Conservation (phyloP, 2,888 invertebrate species). For the Tachystola acroxantha region DNA sequence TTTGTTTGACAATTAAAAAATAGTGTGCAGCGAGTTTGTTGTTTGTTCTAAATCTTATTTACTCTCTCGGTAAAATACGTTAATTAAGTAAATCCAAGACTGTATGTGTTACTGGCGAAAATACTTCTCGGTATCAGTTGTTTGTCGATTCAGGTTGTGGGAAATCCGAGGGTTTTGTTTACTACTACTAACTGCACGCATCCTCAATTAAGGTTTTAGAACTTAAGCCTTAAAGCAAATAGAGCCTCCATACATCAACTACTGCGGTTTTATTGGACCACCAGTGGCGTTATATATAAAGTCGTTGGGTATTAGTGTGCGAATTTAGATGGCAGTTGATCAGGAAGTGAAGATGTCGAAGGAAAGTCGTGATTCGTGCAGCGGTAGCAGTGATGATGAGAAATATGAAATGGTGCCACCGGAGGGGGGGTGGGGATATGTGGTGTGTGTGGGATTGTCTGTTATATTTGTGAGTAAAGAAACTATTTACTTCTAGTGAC, state of each 20-base stretch:
- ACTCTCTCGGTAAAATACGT: not conserved
- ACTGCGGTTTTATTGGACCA: conserved; percentile 46
- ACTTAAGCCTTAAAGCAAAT: conserved; percentile 47
- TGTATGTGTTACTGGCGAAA: conserved; percentile 7
- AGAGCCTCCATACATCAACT: conserved; percentile 41
- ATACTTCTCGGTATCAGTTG: conserved; percentile 25
- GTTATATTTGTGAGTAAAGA: conserved; percentile 82
- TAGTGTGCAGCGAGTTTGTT: no score
- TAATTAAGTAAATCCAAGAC: not conserved
- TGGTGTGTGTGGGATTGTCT: conserved; percentile 81
- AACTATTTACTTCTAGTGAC: no score
- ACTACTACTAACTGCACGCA: conserved; percentile 27
- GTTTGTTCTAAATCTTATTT: not conserved
- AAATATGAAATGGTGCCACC: conserved; percentile 74
- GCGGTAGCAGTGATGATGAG: conserved; percentile 43
- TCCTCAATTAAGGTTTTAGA: conserved; percentile 51
- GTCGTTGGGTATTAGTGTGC: conserved; percentile 3
- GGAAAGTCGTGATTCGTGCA: conserved; percentile 28
- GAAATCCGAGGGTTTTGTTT: conserved; percentile 57
- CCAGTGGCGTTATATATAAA: conserved; percentile 25
- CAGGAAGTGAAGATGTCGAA: conserved; percentile 39
- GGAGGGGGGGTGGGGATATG: conserved; percentile 86
- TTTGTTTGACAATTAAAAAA: no score
- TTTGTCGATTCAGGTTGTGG: conserved; percentile 54
- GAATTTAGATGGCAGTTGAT: conserved; percentile 1